Evolutionary conservation across 2,888 invertebrate genomes (phyloP).

Genomic region (Poecilus cupreus): DNA sequence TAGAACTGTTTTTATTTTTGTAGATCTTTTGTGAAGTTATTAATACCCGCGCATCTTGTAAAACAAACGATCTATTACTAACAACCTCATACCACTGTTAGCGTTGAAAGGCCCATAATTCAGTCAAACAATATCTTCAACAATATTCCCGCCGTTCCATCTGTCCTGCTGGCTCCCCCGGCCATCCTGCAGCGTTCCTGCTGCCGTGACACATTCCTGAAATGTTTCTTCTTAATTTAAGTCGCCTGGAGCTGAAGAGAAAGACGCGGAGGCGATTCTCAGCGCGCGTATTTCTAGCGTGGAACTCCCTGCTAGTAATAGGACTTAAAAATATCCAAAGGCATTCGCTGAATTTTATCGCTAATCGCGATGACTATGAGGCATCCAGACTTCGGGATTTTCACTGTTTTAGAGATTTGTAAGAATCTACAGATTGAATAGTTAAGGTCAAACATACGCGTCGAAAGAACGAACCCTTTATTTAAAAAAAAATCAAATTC

Average conservation of each 20-base stretch:
- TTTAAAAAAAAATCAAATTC: no score
- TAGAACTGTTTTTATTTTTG: no score
- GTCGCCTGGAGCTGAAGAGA: not conserved
- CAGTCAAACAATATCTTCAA: not conserved
- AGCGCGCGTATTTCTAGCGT: not conserved
- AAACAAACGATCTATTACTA: not conserved
- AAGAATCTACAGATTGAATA: no score
- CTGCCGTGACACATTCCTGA: slow-evolving; percentile 10
- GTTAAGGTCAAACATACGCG: no score
- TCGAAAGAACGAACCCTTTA: no score
- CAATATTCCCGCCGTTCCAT: not conserved
- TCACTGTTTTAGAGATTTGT: no score
- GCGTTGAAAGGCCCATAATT: not conserved
- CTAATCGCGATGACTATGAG: not conserved
- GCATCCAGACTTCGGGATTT: no score
- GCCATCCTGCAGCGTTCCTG: not conserved
- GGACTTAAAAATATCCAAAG: not conserved
- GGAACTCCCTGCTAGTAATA: not conserved
- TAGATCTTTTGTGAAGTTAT: no score
- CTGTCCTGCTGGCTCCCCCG: not conserved
- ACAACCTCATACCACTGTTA: not conserved
- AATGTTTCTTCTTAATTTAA: slow-evolving; percentile 33
- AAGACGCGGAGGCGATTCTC: not conserved
- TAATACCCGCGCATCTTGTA: no score
- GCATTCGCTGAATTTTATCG: not conserved